Conservation (phyloP, 2,888 invertebrate species). For the Drosophila affinis region DNA sequence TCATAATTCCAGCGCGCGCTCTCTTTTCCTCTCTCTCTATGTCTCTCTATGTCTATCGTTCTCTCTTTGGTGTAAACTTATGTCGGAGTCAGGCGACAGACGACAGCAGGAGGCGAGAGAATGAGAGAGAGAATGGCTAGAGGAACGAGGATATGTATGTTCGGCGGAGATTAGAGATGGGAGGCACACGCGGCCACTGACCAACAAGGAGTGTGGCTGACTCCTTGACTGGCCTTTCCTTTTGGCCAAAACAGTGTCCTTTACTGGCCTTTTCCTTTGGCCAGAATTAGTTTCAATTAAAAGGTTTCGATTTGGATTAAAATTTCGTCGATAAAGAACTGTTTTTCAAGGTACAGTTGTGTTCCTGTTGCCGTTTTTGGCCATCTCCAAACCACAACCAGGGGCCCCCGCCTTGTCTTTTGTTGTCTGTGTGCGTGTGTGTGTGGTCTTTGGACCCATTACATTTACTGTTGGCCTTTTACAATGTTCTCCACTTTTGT, state of each 20-base stretch:
- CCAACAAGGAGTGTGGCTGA: background rate
- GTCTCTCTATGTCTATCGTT: conserved; percentile 3
- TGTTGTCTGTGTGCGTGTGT: conserved; percentile 24
- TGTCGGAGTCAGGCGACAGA: conserved; percentile 33
- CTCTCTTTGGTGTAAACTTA: conserved; percentile 43
- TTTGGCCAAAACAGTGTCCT: no score
- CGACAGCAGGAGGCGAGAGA: conserved; percentile 1
- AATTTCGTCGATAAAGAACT: background rate
- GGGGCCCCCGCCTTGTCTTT: conserved; percentile 29
- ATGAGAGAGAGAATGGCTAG: background rate
- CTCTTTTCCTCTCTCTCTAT: conserved; percentile 5
- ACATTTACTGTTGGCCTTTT: conserved; percentile 36
- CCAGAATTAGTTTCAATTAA: background rate
- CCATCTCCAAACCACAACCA: background rate
- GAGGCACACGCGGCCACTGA: background rate
- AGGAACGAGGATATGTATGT: background rate
- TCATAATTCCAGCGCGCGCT: conserved; percentile 68
- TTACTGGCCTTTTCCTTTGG: background rate
- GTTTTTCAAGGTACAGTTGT: background rate
- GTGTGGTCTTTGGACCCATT: conserved; percentile 12
- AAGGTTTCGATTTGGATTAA: background rate
- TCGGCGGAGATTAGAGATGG: background rate
- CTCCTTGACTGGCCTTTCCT: background rate
- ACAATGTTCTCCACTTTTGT: background rate
- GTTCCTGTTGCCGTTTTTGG: background rate